phyloP scores from a whole-genome alignment of 1,140 invertebrate genomes.

The Lethocerus indicus region DNA sequence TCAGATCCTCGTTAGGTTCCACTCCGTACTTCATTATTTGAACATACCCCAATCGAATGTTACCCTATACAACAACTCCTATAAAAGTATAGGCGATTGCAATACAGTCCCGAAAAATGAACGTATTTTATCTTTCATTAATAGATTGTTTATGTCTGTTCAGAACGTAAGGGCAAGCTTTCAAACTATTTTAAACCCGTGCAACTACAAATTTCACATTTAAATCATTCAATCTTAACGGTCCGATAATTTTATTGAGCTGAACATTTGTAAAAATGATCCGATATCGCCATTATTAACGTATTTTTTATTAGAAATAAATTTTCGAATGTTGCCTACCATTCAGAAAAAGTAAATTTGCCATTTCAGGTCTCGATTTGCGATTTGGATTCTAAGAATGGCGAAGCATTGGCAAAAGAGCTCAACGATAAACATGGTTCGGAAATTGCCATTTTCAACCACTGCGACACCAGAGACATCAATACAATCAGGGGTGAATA shows the following conservation, averaged over 20 bases:
- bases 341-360: neutral
- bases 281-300: neutral
- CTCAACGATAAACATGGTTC: constrained; percentile 5
- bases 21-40: neutral
- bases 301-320: neutral
- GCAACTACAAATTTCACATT: neutral
- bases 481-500: constrained; percentile 15
- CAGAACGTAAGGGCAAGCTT: neutral
- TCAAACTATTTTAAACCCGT: neutral
- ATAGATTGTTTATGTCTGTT: no score
- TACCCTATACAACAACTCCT: no score
- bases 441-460: neutral
- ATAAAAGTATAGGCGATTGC: no score
- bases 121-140: no score
- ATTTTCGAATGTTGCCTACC: neutral
- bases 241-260: neutral
- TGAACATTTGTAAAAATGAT: neutral
- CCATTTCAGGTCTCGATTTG: constrained; percentile 43
- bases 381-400: constrained; percentile 46
- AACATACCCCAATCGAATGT: no score
- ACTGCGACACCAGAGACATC: constrained; percentile 10
- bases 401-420: constrained; percentile 7
- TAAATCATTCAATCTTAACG: neutral
- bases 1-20: neutral
- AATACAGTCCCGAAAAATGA: no score